These are phyloP conservation scores for Percopsis omiscomaycus DNA, from an alignment of 2,797 vertebrate species.

Conservation along the genomic window DNA sequence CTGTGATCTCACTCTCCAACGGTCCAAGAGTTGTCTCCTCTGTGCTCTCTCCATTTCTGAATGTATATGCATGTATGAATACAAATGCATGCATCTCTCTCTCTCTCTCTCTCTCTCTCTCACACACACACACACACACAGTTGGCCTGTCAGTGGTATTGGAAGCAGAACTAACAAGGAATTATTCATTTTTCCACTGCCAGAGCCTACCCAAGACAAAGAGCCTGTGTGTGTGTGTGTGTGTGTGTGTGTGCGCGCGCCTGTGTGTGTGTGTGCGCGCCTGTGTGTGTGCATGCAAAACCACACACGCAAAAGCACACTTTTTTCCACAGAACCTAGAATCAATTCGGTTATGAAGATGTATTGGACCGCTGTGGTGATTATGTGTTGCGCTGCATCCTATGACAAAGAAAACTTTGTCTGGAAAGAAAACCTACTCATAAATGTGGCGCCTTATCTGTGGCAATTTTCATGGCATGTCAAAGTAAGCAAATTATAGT, in stretches of 20 bases:
- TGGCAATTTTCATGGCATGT: constrained; percentile 23
- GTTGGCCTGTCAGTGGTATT: constrained; percentile 63
- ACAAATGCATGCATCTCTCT: not conserved
- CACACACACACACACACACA: constrained; percentile 28
- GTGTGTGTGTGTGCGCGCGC: constrained; percentile 11
- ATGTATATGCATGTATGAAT: too few species aligned
- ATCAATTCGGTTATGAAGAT: constrained; percentile 35
- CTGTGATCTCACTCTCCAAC: not conserved
- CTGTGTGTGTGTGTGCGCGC: not conserved
- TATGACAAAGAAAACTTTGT: constrained; percentile 3
- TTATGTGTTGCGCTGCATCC: constrained; percentile 6
- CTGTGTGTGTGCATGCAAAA: constrained; percentile 13
- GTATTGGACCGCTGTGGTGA: constrained; percentile 1
- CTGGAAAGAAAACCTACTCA: constrained; percentile 20
- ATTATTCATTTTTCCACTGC: constrained; percentile 71
- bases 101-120: constrained; percentile 12
- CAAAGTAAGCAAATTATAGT: constrained; percentile 10
- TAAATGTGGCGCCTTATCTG: constrained; percentile 18
- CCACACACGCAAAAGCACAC: constrained; percentile 33
- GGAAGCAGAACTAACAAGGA: constrained; percentile 62
- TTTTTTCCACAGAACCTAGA: constrained; percentile 27
- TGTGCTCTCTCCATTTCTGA: not conserved
- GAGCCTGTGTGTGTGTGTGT: constrained; percentile 57
- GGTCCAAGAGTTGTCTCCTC: too few species aligned
- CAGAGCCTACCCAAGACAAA: constrained; percentile 62